Evolutionary conservation across 2,113 vertebrate genomes (phyloP).

Genomic region (Nematolebias whitei): DNA sequence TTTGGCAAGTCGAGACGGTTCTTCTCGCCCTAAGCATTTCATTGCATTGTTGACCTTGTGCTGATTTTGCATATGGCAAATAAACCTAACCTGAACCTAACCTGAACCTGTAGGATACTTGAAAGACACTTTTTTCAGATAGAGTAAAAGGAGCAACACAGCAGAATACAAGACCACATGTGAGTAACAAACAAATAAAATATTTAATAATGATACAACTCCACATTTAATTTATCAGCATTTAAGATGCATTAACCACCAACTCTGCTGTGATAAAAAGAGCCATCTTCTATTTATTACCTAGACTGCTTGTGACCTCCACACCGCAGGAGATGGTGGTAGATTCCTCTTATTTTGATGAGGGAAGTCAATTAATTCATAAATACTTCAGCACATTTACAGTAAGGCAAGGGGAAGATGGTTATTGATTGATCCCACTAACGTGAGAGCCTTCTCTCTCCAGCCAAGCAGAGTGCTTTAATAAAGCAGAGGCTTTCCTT

Average conservation of each 20-base stretch:
- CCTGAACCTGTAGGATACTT: neutral
- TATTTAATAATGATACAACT: slow-evolving; percentile 3
- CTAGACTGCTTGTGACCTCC: slow-evolving; percentile 68
- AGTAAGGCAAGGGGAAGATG: slow-evolving; percentile 79
- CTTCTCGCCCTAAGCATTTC: too few species aligned
- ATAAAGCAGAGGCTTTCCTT: slow-evolving; percentile 69
- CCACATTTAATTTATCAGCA: slow-evolving; percentile 19
- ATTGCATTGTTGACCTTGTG: too few species aligned
- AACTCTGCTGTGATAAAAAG: slow-evolving; percentile 38
- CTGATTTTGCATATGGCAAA: too few species aligned
- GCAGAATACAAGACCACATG: too few species aligned
- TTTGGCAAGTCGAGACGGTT: too few species aligned
- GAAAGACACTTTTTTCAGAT: neutral
- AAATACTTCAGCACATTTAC: slow-evolving; percentile 86
- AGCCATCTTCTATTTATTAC: slow-evolving; percentile 77
- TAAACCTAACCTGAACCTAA: too few species aligned
- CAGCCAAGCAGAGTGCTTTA: slow-evolving; percentile 53
- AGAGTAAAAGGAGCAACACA: neutral
- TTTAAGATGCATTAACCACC: slow-evolving; percentile 33
- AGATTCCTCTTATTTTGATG: slow-evolving; percentile 67
- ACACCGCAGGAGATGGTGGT: slow-evolving; percentile 43
- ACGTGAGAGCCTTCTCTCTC: slow-evolving; percentile 58
- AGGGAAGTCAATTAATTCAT: slow-evolving; percentile 85
- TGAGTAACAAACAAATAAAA: neutral
- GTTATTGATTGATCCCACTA: slow-evolving; percentile 83